phyloP scores from a whole-genome alignment of 2,113 vertebrate genomes.

The Alethe diademata region DNA sequence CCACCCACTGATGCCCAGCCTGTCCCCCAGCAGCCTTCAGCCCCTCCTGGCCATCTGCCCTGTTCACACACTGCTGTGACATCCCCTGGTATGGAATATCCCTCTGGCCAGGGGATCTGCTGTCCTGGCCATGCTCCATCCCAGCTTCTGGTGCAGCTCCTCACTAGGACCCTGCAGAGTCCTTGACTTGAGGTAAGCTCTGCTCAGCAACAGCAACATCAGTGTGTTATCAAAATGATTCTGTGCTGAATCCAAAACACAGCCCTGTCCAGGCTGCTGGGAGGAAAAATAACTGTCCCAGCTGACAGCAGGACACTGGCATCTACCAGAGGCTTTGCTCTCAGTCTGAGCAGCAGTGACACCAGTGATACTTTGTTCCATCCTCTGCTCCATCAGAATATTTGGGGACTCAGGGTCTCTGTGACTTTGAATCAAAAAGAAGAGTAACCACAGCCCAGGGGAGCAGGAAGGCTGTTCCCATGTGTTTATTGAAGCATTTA shows the following conservation, averaged over 20 bases:
- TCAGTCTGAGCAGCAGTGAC: background rate
- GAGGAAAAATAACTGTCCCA: background rate
- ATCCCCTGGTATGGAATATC: background rate
- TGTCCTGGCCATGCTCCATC: background rate
- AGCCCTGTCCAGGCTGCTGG: background rate
- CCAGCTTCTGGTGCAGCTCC: background rate
- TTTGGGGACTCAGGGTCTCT: background rate
- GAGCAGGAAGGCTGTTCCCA: background rate
- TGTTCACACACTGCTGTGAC: no score
- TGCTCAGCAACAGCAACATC: background rate
- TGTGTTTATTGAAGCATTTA: background rate
- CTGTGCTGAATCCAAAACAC: background rate
- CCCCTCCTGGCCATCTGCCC: background rate
- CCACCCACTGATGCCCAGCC: background rate
- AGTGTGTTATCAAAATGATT: background rate
- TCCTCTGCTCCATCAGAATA: background rate
- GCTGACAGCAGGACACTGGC: background rate
- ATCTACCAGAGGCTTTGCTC: background rate
- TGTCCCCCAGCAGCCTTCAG: background rate
- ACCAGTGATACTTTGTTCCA: background rate
- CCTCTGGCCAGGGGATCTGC: background rate
- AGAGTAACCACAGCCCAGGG: background rate
- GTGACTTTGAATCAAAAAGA: background rate
- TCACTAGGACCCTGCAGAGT: background rate
- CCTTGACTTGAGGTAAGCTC: background rate